phyloP scores from a whole-genome alignment of 1,140 invertebrate species.

The Chrysomallon squamiferum region DNA sequence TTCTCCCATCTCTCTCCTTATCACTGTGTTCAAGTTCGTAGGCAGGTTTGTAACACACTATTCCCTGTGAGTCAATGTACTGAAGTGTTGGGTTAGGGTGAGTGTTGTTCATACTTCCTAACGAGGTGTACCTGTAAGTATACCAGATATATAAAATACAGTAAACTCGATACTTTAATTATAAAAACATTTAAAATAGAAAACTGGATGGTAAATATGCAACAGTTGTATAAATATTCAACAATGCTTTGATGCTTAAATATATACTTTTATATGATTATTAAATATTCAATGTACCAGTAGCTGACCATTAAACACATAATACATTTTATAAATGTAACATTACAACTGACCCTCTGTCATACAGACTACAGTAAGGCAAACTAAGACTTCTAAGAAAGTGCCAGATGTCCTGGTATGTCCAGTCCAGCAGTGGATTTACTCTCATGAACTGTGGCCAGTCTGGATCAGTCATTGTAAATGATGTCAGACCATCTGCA shows the following conservation, averaged over 20 bases:
- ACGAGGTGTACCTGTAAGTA: constrained; percentile 77
- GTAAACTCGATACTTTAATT: too few species aligned
- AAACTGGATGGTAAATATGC: too few species aligned
- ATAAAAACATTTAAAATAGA: too few species aligned
- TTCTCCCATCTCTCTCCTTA: constrained; percentile 77
- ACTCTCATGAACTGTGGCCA: constrained; percentile 91
- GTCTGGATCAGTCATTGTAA: constrained; percentile 79
- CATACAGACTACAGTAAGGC: constrained; percentile 89
- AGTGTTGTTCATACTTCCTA: constrained; percentile 81
- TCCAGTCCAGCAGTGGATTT: constrained; percentile 88
- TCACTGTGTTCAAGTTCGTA: constrained; percentile 75
- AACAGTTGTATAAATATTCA: too few species aligned
- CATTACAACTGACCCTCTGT: constrained; percentile 77
- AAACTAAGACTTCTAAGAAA: constrained; percentile 80
- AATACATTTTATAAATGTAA: too few species aligned
- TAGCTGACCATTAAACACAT: too few species aligned
- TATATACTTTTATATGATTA: too few species aligned
- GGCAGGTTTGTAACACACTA: constrained; percentile 77
- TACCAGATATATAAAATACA: too few species aligned
- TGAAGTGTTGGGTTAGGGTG: constrained; percentile 78
- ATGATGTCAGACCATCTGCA: constrained; percentile 53
- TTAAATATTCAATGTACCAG: too few species aligned
- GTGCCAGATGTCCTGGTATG: constrained; percentile 86
- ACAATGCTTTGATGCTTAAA: too few species aligned
- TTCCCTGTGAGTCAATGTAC: constrained; percentile 62